phyloP scores from a whole-genome alignment of 2,113 vertebrate species.

The Grammomys dolichurus region DNA sequence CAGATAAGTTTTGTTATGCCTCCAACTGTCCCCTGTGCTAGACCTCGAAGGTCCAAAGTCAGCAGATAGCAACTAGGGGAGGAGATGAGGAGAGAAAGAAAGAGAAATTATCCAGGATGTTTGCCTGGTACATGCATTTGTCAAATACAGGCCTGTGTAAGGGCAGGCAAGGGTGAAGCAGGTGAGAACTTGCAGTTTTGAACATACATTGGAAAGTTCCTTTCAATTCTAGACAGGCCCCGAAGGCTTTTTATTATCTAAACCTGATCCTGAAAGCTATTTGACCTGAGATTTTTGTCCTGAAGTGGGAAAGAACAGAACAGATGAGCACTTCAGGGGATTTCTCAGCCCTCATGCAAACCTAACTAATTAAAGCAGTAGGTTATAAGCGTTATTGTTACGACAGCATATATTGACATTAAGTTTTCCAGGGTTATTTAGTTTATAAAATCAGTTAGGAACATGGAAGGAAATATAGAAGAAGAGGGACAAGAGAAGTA shows the following conservation, averaged over 20 bases:
- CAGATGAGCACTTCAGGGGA: neutral
- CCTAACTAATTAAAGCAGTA: neutral
- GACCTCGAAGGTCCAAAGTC: neutral
- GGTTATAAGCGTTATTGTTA: neutral
- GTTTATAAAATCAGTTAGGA: neutral
- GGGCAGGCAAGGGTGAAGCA: neutral
- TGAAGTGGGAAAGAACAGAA: neutral
- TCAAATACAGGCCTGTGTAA: neutral
- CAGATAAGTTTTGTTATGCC: neutral
- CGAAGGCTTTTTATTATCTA: neutral
- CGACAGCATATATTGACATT: neutral
- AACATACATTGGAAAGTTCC: neutral
- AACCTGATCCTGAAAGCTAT: neutral
- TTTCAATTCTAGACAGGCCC: neutral
- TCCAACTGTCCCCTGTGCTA: neutral
- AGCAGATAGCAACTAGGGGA: neutral
- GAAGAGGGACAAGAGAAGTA: slow-evolving; percentile 10
- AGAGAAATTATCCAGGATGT: neutral
- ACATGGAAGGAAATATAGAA: neutral
- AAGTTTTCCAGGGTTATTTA: neutral
- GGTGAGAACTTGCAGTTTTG: neutral
- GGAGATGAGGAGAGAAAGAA: neutral
- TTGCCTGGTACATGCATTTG: neutral
- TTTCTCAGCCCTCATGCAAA: neutral
- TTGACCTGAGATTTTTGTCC: neutral